Percentiles rank a stretch among this genome's conserved stretches.
Conservation (phyloP, 2,888 invertebrate genomes). For the Tuberolachnus salignus region DNA sequence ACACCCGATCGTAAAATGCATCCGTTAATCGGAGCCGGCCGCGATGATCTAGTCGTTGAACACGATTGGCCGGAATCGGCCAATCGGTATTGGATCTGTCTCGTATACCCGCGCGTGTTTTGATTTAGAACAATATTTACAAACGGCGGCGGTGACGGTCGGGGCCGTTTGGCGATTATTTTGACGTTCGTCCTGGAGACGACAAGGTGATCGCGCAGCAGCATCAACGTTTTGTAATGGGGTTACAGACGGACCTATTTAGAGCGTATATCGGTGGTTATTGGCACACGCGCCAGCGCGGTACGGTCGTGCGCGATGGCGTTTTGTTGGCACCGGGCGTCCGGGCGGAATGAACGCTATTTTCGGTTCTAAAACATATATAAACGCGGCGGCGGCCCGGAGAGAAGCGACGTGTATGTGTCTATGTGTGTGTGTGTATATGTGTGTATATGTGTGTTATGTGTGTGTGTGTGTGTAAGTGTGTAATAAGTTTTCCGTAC, state of each 20-base stretch:
- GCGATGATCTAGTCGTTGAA: no score
- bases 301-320: conserved; percentile 42
- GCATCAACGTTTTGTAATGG: conserved; percentile 37
- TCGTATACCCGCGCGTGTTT: no score
- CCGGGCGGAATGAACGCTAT: conserved; percentile 55
- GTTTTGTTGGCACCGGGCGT: conserved; percentile 54
- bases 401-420: background rate
- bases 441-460: no score
- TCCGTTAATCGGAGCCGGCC: no score
- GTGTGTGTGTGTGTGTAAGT: no score
- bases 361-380: conserved; percentile 54
- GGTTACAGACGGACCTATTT: conserved; percentile 55
- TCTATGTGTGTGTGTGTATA: no score
- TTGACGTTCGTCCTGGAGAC: conserved; percentile 47
- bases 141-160: background rate
- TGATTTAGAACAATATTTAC: no score
- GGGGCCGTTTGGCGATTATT: conserved; percentile 28
- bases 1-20: no score
- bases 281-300: conserved; percentile 44
- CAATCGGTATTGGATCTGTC: no score
- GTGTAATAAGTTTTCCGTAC: no score
- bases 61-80: no score
- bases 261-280: conserved; percentile 56
- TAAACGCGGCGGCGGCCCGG: conserved; percentile 36
- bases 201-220: conserved; percentile 45